These are phyloP conservation scores for Hephaestus fuliginosus DNA, from an alignment of 2,797 vertebrate genomes.

Conservation along the genomic window DNA sequence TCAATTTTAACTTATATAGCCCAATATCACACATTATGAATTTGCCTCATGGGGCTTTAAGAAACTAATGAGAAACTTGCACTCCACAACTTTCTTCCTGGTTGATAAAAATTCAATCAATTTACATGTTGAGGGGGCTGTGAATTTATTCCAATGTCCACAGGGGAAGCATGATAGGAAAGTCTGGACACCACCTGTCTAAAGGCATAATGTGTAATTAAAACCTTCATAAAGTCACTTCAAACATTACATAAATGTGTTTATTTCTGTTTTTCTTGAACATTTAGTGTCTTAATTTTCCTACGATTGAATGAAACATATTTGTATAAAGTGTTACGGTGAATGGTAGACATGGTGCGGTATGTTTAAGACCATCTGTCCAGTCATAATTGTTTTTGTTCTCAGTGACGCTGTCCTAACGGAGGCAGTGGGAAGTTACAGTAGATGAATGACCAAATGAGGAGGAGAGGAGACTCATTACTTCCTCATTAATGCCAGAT, in stretches of 20 bases:
- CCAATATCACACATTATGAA: no score
- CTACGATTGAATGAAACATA: slow-evolving; percentile 4
- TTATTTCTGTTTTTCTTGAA: neutral
- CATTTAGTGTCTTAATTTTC: neutral
- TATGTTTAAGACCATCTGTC: slow-evolving; percentile 55
- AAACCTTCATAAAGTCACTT: slow-evolving; percentile 2
- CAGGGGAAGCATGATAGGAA: neutral
- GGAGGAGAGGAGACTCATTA: slow-evolving; percentile 79
- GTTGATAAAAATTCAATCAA: neutral
- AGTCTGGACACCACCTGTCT: slow-evolving; percentile 5
- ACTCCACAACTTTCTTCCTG: no score
- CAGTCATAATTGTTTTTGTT: slow-evolving; percentile 66
- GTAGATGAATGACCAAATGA: slow-evolving; percentile 74
- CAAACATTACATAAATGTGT: neutral
- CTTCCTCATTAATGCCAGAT: slow-evolving; percentile 81
- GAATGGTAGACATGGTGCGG: slow-evolving; percentile 28
- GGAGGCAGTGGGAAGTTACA: slow-evolving; percentile 62
- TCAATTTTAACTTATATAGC: no score
- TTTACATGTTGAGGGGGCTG: neutral
- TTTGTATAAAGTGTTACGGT: slow-evolving; percentile 20
- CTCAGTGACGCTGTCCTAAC: slow-evolving; percentile 36
- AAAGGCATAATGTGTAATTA: slow-evolving; percentile 7
- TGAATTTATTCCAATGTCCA: neutral
- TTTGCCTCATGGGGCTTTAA: no score
- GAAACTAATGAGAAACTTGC: no score